Evolutionary conservation across 1,140 invertebrate genomes (phyloP).

Genomic region (Sesamia nonagrioides): DNA sequence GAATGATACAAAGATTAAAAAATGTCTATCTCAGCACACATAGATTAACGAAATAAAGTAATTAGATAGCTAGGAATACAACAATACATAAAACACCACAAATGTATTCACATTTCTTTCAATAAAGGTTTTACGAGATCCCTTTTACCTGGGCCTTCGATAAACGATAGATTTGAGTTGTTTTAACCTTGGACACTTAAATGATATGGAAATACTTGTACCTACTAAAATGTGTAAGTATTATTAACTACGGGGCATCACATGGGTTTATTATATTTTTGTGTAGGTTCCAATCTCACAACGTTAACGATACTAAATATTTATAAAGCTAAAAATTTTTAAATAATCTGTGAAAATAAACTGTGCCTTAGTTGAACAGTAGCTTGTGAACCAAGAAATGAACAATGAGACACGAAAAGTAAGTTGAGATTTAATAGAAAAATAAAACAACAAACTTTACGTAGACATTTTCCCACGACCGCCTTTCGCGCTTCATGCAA

Average conservation of each 20-base stretch:
- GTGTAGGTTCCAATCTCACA: no score
- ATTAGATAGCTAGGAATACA: not conserved
- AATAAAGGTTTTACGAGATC: slow-evolving; percentile 50
- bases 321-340: no score
- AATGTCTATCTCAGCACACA: not conserved
- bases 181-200: not conserved
- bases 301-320: not conserved
- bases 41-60: not conserved
- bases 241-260: not conserved
- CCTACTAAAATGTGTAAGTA: not conserved
- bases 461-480: slow-evolving; percentile 50
- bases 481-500: slow-evolving; percentile 62
- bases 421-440: not conserved
- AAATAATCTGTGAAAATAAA: no score
- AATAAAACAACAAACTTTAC: slow-evolving; percentile 52
- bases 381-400: not conserved
- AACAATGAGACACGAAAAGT: not conserved
- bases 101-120: slow-evolving; percentile 35
- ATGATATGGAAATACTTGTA: not conserved
- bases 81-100: slow-evolving; percentile 9
- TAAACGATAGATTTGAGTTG: not conserved
- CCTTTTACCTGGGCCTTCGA: not conserved
- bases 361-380: not conserved
- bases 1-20: not conserved
- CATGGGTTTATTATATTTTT: no score